Conservation (phyloP, 2,113 vertebrate genomes). For the Ammospiza caudacuta region DNA sequence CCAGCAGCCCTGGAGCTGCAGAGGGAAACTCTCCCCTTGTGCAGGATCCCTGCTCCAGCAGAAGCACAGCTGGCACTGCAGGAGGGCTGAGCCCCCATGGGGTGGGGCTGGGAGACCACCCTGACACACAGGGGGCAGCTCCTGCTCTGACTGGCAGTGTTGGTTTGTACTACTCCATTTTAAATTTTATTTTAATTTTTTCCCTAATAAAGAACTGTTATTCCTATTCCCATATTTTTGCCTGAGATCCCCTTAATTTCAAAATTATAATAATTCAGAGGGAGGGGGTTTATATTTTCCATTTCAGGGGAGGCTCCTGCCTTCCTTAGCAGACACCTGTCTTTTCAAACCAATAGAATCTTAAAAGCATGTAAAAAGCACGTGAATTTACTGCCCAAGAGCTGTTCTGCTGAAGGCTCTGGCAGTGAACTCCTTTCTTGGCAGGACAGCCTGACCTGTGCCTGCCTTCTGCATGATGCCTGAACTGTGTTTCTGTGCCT, state of each 20-base stretch:
- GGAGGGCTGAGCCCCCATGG: background rate
- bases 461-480: background rate
- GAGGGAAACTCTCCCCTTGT: background rate
- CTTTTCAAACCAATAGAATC: background rate
- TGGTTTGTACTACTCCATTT: background rate
- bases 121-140: rapidly evolving
- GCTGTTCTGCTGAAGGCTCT: background rate
- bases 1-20: background rate
- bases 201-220: background rate
- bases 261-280: background rate
- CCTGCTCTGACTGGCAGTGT: rapidly evolving
- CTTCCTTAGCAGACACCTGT: background rate
- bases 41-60: background rate
- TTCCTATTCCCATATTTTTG: background rate
- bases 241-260: background rate
- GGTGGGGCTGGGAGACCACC: background rate
- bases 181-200: background rate
- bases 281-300: background rate
- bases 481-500: background rate
- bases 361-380: background rate
- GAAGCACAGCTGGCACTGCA: background rate
- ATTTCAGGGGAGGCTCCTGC: background rate
- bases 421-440: background rate
- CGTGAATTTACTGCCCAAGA: background rate
- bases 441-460: background rate